These are phyloP conservation scores for Lerista edwardsae DNA, from an alignment of 2,797 vertebrate species.

Conservation along the genomic window DNA sequence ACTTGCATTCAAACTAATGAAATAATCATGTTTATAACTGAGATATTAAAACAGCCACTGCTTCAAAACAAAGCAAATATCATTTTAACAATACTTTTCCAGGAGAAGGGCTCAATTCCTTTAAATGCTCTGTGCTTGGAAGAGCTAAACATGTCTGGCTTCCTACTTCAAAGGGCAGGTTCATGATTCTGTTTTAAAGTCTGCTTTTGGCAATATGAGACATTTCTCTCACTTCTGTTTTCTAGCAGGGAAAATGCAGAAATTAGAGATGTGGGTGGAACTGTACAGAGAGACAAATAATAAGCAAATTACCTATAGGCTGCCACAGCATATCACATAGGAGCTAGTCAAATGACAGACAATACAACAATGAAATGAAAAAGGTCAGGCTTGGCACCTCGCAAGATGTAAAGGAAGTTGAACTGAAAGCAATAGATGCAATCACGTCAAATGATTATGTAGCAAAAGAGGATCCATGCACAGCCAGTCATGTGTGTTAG, in stretches of 20 bases:
- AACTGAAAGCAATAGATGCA: background rate
- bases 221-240: background rate
- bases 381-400: background rate
- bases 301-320: background rate
- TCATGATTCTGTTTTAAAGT: background rate
- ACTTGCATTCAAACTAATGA: background rate
- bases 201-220: background rate
- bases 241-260: background rate
- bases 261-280: background rate
- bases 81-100: background rate
- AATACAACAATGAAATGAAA: background rate
- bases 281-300: background rate
- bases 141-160: background rate
- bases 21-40: background rate
- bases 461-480: background rate
- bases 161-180: background rate
- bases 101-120: background rate
- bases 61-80: background rate
- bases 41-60: background rate
- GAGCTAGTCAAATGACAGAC: background rate
- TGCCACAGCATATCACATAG: background rate
- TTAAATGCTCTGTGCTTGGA: background rate
- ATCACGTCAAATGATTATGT: background rate
- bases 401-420: background rate
- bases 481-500: too few species aligned